Percentiles rank a stretch among this genome's conserved stretches.
Evolutionary conservation across 2,113 vertebrate species (phyloP).

Genomic region (Eonycteris spelaea): DNA sequence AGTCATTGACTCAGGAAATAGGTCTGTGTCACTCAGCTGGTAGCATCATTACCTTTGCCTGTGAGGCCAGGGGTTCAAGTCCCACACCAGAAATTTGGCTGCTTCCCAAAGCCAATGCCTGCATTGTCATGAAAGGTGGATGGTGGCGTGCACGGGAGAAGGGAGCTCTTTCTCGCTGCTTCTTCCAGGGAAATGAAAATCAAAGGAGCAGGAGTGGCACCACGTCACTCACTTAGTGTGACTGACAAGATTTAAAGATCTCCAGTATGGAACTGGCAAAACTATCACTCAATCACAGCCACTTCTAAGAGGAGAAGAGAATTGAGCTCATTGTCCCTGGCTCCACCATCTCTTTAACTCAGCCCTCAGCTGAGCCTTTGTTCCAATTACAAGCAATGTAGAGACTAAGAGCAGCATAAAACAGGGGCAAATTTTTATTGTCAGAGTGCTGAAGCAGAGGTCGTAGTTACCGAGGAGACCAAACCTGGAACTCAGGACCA

Average conservation of each 20-base stretch:
- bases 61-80: slow-evolving; percentile 68
- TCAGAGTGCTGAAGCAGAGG: not conserved
- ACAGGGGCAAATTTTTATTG: not conserved
- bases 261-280: not conserved
- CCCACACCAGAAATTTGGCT: slow-evolving; percentile 62
- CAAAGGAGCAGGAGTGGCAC: not conserved
- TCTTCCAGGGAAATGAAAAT: not conserved
- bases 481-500: too few species aligned
- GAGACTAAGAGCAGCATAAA: not conserved
- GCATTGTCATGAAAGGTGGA: not conserved
- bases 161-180: not conserved
- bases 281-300: not conserved
- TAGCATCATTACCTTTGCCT: slow-evolving; percentile 37
- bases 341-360: not conserved
- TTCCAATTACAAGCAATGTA: not conserved
- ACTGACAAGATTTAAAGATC: not conserved
- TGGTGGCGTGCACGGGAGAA: not conserved
- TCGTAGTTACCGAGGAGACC: not conserved
- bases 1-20: slow-evolving; percentile 61
- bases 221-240: not conserved
- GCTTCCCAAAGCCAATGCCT: not conserved
- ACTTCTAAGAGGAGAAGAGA: not conserved
- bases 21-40: slow-evolving; percentile 44
- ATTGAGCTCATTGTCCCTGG: not conserved
- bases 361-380: not conserved